Percentiles rank a stretch among this genome's conserved stretches.
Evolutionary conservation across 2,113 vertebrate genomes (phyloP).

Genomic region (Larimichthys crocea): DNA sequence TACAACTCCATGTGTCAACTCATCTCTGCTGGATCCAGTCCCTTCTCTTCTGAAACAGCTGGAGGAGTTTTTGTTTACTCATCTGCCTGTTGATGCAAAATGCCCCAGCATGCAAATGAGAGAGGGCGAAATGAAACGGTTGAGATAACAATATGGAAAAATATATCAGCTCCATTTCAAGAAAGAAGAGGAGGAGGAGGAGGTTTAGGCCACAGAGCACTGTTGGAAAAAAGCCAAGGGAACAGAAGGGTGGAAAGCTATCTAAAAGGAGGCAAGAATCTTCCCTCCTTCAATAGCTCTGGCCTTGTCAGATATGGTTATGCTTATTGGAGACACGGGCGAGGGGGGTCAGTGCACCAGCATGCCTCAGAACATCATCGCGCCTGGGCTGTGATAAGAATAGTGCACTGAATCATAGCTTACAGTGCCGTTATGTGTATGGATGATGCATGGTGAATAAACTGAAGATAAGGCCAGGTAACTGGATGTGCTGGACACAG

Average conservation of each 20-base stretch:
- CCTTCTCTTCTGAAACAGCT: conserved; percentile 10
- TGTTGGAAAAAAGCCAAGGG: conserved; percentile 61
- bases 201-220: conserved; percentile 23
- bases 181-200: conserved; percentile 14
- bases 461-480: conserved; percentile 62
- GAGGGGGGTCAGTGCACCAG: conserved; percentile 74
- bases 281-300: conserved; percentile 65
- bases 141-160: conserved; percentile 48
- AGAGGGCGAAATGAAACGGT: conserved; percentile 14
- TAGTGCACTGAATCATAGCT: conserved; percentile 75
- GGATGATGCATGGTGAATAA: conserved; percentile 72
- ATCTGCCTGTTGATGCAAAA: conserved; percentile 59
- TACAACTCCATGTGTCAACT: conserved; percentile 16
- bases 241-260: conserved; percentile 69
- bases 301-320: conserved; percentile 81
- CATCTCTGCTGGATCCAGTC: conserved; percentile 25
- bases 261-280: conserved; percentile 60
- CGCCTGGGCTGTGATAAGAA: conserved; percentile 71
- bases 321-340: conserved; percentile 71
- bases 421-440: conserved; percentile 63
- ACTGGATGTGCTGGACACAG: conserved; percentile 52
- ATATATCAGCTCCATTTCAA: conserved; percentile 42
- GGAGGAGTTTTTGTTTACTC: conserved; percentile 49
- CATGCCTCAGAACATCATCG: conserved; percentile 71
- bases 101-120: conserved; percentile 3